A percentile compares a stretch with the other conserved stretches of the same genome.
These are phyloP conservation scores for Lamellibrachia luymesi DNA, from an alignment of 1,140 invertebrate genomes.

Conservation along the genomic window DNA sequence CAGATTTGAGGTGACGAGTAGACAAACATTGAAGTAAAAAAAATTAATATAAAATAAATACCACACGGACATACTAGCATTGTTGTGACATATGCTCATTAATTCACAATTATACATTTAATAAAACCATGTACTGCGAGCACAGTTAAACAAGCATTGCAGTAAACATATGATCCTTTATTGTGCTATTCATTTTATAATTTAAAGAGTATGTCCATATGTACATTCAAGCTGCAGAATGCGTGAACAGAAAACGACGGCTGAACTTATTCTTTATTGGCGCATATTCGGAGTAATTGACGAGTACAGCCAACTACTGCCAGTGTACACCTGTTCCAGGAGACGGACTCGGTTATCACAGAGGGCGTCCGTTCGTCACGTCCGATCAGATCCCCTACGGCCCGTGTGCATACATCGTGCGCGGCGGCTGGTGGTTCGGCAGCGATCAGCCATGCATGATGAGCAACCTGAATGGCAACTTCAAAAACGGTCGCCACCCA, in stretches of 20 bases:
- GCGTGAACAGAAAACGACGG: too few relatives aligned
- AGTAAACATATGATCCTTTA: neutral
- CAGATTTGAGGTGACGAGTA: too few relatives aligned
- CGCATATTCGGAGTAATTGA: too few relatives aligned
- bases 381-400: neutral
- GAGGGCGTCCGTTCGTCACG: neutral
- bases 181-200: neutral
- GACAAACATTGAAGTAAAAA: too few relatives aligned
- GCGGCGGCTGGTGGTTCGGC: neutral
- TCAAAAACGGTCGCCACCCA: neutral
- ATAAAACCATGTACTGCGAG: too few relatives aligned
- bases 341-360: neutral
- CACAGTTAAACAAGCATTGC: neutral
- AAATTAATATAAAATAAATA: too few relatives aligned
- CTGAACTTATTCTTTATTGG: too few relatives aligned
- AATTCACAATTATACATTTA: too few relatives aligned
- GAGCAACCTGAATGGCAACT: neutral
- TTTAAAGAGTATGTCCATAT: too few relatives aligned
- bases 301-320: too few relatives aligned
- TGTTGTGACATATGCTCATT: too few relatives aligned
- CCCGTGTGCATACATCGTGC: neutral
- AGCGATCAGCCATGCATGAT: neutral
- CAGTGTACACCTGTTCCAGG: neutral
- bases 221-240: neutral
- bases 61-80: too few relatives aligned